Evolutionary conservation across 2,888 invertebrate species (phyloP), one percentile per base, ranked within the genome.

Genomic region (Mythimna pallens): DNA sequence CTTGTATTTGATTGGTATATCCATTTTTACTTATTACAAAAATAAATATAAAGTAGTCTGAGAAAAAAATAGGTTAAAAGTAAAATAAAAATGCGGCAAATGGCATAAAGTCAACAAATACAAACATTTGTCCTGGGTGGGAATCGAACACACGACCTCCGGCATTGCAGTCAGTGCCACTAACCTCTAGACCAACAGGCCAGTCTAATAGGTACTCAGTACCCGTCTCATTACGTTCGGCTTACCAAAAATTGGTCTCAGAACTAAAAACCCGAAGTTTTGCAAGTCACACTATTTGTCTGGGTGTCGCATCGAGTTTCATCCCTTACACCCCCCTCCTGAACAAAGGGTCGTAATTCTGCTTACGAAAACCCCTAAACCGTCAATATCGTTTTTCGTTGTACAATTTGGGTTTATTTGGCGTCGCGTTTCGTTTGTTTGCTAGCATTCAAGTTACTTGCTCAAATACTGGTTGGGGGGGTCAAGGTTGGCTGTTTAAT

Each of bases 321-420:
- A 75, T 78, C 82, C 77, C 85, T 78, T 70, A 43, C 58, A 12
- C 57, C 82, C 65, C 70, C 34, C n/a, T 9, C 78, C 74, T 73
- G 70, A 78, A 81, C 80, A 86, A 87, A 86, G 82, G 81, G 65
- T 76, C 83, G 81, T 87, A 86, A 87, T 84, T 87, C 84, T 82
- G 78, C 88, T 84, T 80, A 83, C 83, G 79, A 79, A 69, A 73
- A 73, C 74, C 83, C 83, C 76, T 85, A 85, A 88, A 86, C 83
- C 87, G 78, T 86, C 88, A 87, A 89, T 90, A 88, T 87, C 84
- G 88, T 89, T 91, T 90, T 88, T 83, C 83, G 80, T 83, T 81
- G 82, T 85, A 87, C 88, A 86, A 89, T 92, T 89, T 84, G 87
- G 87, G 86, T 88, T 89, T 91, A 90, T 91, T 89, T 88, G 88